Base-by-base conservation (phyloP, 2,113 vertebrate genomes). In the Malurus melanocephalus region DNA sequence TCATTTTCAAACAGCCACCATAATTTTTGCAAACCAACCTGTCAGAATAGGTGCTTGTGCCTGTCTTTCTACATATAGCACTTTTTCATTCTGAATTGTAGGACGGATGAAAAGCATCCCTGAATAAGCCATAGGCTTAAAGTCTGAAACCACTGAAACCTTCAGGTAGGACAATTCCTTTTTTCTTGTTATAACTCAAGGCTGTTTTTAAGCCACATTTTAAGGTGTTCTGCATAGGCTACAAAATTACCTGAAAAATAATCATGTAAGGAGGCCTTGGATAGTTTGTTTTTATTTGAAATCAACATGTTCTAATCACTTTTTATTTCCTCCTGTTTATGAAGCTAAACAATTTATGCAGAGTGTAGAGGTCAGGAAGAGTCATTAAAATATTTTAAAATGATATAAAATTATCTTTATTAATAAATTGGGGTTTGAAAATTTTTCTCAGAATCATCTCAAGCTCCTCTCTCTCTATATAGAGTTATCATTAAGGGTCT, bases 171-270 rank as follows among this genome's bases (percentile, higher is more conserved):
- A 72, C 10, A 14, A 38, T 79, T 68, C 30, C 46, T 66, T 24
- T 62, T 73, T 76, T 16, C 61, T 3, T 59, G 27, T 78, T 84
- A 59, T 11, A 61, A 19, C 19, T 75, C 33, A 76, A 72, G 27
- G 16, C 17, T 88, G 55, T 43, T 90, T 85, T 93, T 52, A 88
- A 84, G 48, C 24, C 15, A 20, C 7, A 27, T 56, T 73, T 84
- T 92, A 52, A 81, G 35, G n/a, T 81, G 30, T 85, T 92, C 51
- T 66, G 18, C 20, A 73, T 42, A 64, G 35, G 48, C 20, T 45
- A 52, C 24, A 81, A 80, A 93, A 86, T 59, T 66, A 67, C 74
- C n/a, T 74, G 64, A 88, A 89, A 89, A 89, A 49, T 16, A 76
- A n/a, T 32, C 2, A 51, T 19, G 12, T 52, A 26, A 81, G 40